Evolutionary conservation across 1,140 invertebrate genomes (phyloP), one percentile per base, ranked within the genome.

Genomic region (Hormaphis cornu): DNA sequence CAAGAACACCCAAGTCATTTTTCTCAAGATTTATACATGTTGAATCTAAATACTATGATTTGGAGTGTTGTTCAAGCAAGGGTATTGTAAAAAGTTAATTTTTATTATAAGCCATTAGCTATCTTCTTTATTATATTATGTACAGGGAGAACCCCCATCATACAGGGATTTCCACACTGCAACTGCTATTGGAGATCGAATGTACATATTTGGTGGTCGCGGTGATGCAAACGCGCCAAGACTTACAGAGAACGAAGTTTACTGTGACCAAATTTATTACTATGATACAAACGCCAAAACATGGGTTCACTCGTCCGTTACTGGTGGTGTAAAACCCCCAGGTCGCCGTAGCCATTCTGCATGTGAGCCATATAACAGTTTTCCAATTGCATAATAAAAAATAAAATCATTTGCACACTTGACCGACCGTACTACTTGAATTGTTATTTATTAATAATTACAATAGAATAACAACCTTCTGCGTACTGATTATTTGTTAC

Each of bases 161-260:
- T 86, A 87, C 76, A 80, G 92, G 72, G 93, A 96, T 79, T 96
- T 96, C 76, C 91, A 95, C 76, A 87, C 93, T 1, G 87, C 91
- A 0, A 86, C 88, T 12, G 84, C 85, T 52, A 79, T 91, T 73
- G 83, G 83, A 66, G 79, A 84, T 73, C 81, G 82, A 71, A 93
- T 95, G 87, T 93, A 89, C 75, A 81, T 95, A 44, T 95, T 90
- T 80, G 93, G 93, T 24, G 93, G 93, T 0, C 79, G 93, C 54
- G 87, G 89, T 63, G 85, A 89, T 74, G 75, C 80, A 46, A 79
- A 84, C 44, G 85, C 84, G 71, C 82, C 85, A 37, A 83, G 83
- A 75, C 84, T 84, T 75, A 81, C 82, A 56, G 81, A 84, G 73
- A 82, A 84, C 73, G 89, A 90, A 79, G 82, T 86, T 66, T 95